Conservation (phyloP, 2,888 invertebrate species). For the Lasius platythorax region DNA sequence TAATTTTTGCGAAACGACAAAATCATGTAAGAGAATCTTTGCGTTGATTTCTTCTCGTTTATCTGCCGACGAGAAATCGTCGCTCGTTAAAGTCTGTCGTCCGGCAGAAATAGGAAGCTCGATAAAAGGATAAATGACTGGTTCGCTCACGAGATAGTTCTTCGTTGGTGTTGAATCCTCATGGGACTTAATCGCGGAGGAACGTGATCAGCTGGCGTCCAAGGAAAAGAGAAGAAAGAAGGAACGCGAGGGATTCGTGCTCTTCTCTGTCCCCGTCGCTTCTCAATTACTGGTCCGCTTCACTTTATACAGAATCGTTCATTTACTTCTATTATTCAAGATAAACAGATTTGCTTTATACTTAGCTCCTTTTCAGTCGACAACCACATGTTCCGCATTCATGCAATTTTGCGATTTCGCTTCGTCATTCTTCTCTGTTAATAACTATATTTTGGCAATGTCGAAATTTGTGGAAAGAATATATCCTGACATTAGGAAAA, state of each 20-base stretch:
- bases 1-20: background rate
- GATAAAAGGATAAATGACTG: constrained; percentile 76
- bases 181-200: constrained; percentile 70
- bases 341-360: constrained; percentile 82
- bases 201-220: constrained; percentile 70
- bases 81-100: constrained; percentile 39
- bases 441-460: background rate
- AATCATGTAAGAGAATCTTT: background rate
- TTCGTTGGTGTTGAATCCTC: constrained; percentile 69
- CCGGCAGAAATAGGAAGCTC: constrained; percentile 48
- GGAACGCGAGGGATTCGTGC: constrained; percentile 60
- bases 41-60: constrained; percentile 26
- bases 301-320: constrained; percentile 79
- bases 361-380: constrained; percentile 76
- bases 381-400: constrained; percentile 64
- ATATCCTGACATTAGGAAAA: background rate
- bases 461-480: background rate
- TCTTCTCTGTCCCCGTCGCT: constrained; percentile 72
- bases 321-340: constrained; percentile 83
- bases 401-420: constrained; percentile 64
- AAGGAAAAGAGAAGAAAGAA: constrained; percentile 68
- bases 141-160: constrained; percentile 65
- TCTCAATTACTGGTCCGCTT: constrained; percentile 81
- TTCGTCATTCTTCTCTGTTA: background rate
- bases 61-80: constrained; percentile 24